Percentiles rank a stretch among this genome's conserved stretches.
phyloP scores from a whole-genome alignment of 2,113 vertebrate species.

The Cacatua alba region DNA sequence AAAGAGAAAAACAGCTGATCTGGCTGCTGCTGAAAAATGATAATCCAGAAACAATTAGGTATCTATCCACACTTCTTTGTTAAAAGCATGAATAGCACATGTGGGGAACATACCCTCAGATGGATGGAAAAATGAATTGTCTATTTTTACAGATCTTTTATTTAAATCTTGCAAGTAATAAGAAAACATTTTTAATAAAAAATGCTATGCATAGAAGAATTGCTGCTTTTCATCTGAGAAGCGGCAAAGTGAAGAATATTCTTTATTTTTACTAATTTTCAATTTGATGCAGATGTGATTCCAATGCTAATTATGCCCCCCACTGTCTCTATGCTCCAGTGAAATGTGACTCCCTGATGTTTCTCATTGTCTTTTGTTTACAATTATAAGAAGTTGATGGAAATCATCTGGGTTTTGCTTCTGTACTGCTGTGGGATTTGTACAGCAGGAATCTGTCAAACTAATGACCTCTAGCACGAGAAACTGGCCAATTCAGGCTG shows the following conservation, averaged over 20 bases:
- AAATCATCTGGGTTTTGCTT: constrained; percentile 65
- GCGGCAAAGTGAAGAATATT: constrained; percentile 44
- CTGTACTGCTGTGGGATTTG: constrained; percentile 55
- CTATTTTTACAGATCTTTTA: constrained; percentile 23
- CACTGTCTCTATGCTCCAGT: constrained; percentile 42
- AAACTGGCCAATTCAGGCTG: neutral
- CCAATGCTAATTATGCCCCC: constrained; percentile 64
- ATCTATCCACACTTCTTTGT: neutral
- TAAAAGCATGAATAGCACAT: constrained; percentile 6
- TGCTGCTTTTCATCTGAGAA: constrained; percentile 38
- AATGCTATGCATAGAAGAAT: neutral
- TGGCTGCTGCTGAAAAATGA: neutral
- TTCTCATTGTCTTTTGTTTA: constrained; percentile 70
- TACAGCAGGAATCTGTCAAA: constrained; percentile 58
- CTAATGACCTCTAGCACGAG: constrained; percentile 1
- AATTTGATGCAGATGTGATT: constrained; percentile 65
- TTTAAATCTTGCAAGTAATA: constrained; percentile 44
- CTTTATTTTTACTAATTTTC: constrained; percentile 65
- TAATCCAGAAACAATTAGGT: neutral
- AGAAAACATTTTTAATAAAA: constrained; percentile 41
- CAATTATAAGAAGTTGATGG: constrained; percentile 63
- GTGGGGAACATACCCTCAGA: neutral
- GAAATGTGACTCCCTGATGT: constrained; percentile 71
- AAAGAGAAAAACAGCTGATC: neutral
- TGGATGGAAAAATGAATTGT: neutral